Evolutionary conservation across 2,888 invertebrate genomes (phyloP).

Genomic region (Ormyrus nitidulus): DNA sequence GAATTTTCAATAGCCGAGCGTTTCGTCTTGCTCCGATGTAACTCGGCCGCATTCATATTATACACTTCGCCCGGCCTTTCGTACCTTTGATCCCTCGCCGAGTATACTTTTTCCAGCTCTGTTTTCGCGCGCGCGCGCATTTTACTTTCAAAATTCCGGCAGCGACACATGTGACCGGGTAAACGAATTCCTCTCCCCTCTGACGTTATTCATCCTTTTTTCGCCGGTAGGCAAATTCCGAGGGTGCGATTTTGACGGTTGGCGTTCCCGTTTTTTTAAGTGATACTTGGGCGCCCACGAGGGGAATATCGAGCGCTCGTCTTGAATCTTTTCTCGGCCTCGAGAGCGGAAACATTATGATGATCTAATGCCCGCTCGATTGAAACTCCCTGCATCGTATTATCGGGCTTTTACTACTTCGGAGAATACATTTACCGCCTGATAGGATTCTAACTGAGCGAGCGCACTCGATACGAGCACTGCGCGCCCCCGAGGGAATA

Average conservation of each 20-base stretch:
- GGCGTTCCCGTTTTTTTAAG: neutral
- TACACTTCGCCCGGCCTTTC: constrained; percentile 56
- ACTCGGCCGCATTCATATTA: constrained; percentile 63
- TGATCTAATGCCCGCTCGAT: constrained; percentile 52
- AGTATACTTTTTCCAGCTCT: constrained; percentile 36
- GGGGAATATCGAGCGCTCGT: constrained; percentile 28
- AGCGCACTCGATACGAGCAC: neutral
- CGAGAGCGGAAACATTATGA: constrained; percentile 52
- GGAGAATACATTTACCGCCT: constrained; percentile 26
- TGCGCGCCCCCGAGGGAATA: constrained; percentile 23
- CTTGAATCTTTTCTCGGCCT: constrained; percentile 17
- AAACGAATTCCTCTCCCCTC: constrained; percentile 19
- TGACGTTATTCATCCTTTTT: neutral
- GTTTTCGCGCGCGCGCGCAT: constrained; percentile 22
- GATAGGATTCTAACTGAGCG: constrained; percentile 24
- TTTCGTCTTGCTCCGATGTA: constrained; percentile 58
- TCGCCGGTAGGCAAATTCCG: neutral
- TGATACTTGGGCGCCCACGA: neutral
- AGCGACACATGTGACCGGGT: neutral
- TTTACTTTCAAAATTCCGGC: constrained; percentile 43
- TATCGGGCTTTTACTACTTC: constrained; percentile 32
- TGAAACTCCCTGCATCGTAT: constrained; percentile 4
- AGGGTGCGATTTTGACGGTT: constrained; percentile 6
- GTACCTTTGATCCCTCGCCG: constrained; percentile 42
- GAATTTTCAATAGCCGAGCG: constrained; percentile 38